Base-by-base conservation (phyloP, 2,888 invertebrate species). In the Athetis lepigone region DNA sequence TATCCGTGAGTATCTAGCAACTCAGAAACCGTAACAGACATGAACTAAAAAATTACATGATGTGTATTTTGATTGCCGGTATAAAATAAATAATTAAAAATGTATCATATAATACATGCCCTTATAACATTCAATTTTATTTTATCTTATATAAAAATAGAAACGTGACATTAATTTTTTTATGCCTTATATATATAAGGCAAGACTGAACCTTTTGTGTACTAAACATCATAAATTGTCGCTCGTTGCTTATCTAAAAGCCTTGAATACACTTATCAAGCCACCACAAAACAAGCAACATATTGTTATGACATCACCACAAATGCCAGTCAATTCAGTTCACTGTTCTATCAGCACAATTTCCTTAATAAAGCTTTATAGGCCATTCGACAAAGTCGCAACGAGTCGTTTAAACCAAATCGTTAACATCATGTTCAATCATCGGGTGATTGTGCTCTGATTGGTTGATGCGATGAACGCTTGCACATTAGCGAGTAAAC, bases 401-500 rank as follows among this genome's bases (percentile, higher is more conserved):
- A 50, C 61, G 56, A 70, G 77, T 74, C 64, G 72, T 70, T 54
- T 63, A 56, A 62, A 70, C 47, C 68, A 59, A 63, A 71, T 71
- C 60, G 68, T 61, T 60, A 60, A 68, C 74, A 63, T 72, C 61
- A 55, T 68, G 63, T 54, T 70, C 78, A 82, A 83, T 84, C 78
- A 82, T 72, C 46, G 56, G 29, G 52, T 71, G 64, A 81, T 83
- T 83, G 83, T 73, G 63, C 69, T 69, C 57, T 75, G 77, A 79
- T 80, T 78, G 77, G 63, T 60, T 49, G 51, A 70, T 77, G 66
- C 61, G 70, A 65, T 74, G 63, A 60, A 55, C 65, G 70, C 67
- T 74, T 57, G 74, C 60, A 63, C 58, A 65, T 78, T 68, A 60
- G 37, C 62, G 61, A 65, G 55, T 75, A 52, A 70, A 67, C 67